phyloP scores from a whole-genome alignment of 92 coral and sea anemone genomes.

The Porites divaricata region DNA sequence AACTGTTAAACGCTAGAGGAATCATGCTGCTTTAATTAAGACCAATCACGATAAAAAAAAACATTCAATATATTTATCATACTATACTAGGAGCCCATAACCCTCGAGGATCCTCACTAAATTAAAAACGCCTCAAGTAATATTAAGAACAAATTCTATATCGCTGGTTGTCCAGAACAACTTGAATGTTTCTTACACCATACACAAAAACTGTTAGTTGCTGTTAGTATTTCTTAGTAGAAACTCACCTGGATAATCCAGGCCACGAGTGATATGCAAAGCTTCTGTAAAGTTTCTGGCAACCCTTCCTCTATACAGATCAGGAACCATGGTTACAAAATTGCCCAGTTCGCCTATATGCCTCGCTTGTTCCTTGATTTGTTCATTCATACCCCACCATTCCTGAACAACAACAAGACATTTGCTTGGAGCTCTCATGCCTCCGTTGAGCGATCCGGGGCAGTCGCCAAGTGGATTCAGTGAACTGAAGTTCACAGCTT shows the following conservation, averaged over 20 bases:
- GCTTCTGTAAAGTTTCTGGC: constrained; percentile 74
- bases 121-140: no score
- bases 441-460: constrained; percentile 86
- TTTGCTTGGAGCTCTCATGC: constrained; percentile 57
- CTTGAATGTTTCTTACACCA: no score
- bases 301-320: constrained; percentile 85
- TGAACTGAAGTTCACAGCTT: constrained; percentile 71
- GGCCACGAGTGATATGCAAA: constrained; percentile 59
- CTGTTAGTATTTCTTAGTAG: no score
- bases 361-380: constrained; percentile 88
- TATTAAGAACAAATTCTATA: no score
- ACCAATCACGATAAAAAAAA: no score
- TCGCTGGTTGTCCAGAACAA: no score
- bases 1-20: no score
- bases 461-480: constrained; percentile 78
- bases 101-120: no score
- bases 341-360: constrained; percentile 80
- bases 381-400: constrained; percentile 99
- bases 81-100: no score
- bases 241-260: constrained; percentile 72
- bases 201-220: no score
- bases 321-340: constrained; percentile 91
- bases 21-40: no score
- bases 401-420: constrained; percentile 94
- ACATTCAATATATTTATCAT: no score